phyloP scores from a whole-genome alignment of 2,888 invertebrate genomes.

The Dichetophora obliterata region DNA sequence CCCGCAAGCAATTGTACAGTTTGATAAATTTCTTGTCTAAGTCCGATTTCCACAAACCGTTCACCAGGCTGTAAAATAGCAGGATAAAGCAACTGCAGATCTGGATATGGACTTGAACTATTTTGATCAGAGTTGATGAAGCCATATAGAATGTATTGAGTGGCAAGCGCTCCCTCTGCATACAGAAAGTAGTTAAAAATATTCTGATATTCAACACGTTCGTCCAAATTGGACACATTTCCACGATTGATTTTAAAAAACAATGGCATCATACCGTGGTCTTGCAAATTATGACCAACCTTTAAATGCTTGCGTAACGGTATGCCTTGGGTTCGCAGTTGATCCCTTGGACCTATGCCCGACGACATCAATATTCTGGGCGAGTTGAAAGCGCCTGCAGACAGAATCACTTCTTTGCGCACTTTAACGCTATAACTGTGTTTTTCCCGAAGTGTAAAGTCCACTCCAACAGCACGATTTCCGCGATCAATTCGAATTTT shows the following conservation, averaged over 20 bases:
- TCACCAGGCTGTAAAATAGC: conserved; percentile 40
- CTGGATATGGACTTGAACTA: conserved; percentile 45
- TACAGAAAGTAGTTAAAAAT: conserved; percentile 54
- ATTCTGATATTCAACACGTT: conserved; percentile 30
- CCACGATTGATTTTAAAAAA: conserved; percentile 64
- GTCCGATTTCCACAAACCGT: too few relatives aligned
- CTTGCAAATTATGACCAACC: conserved; percentile 84
- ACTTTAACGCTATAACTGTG: conserved; percentile 45
- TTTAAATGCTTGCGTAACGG: conserved; percentile 51
- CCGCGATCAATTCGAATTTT: neutral
- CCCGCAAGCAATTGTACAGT: too few relatives aligned
- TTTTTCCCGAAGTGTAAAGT: conserved; percentile 41
- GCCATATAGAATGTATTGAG: conserved; percentile 69
- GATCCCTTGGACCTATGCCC: conserved; percentile 55
- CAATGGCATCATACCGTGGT: conserved; percentile 77
- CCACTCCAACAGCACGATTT: conserved; percentile 52
- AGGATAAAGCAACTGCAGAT: conserved; percentile 75
- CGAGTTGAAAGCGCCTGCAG: conserved; percentile 59
- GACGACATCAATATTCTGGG: conserved; percentile 58
- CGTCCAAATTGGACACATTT: conserved; percentile 18
- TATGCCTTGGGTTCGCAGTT: conserved; percentile 51
- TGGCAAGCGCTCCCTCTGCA: conserved; percentile 54
- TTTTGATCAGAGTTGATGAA: conserved; percentile 70
- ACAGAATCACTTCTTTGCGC: conserved; percentile 55
- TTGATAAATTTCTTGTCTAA: too few relatives aligned